phyloP scores from a whole-genome alignment of 2,888 invertebrate species.

The Cremastinae sp. region DNA sequence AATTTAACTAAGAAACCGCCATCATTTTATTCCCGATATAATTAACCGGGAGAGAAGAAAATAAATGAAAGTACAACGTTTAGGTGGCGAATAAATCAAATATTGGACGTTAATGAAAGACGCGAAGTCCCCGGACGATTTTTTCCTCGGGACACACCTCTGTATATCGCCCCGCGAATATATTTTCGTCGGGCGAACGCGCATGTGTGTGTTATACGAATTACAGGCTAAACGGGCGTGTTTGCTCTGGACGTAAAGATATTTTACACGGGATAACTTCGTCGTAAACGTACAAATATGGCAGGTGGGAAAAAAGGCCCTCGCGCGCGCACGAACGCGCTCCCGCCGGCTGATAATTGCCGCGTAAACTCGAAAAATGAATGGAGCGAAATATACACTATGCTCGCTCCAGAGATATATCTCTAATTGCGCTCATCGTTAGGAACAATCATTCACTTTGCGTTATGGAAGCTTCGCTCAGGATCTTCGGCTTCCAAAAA shows the following conservation, averaged over 20 bases:
- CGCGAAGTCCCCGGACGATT: conserved; percentile 31
- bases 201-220: conserved; percentile 26
- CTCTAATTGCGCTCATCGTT: neutral
- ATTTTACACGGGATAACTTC: conserved; percentile 49
- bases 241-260: conserved; percentile 52
- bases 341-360: conserved; percentile 60
- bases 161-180: conserved; percentile 3
- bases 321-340: conserved; percentile 13
- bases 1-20: conserved; percentile 26
- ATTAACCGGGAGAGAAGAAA: conserved; percentile 45
- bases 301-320: conserved; percentile 53
- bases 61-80: neutral
- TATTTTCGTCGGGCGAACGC: too few species aligned
- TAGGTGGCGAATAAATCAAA: conserved; percentile 62
- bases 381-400: conserved; percentile 27
- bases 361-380: conserved; percentile 44
- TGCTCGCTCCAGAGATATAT: neutral
- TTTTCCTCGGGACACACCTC: conserved; percentile 43
- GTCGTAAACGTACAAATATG: conserved; percentile 15
- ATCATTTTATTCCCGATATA: conserved; percentile 42
- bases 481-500: too few species aligned
- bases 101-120: conserved; percentile 56
- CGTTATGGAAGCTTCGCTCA: too few species aligned
- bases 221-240: conserved; percentile 49
- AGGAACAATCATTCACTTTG: too few species aligned